Evolutionary conservation across 1,140 invertebrate genomes (phyloP).

Genomic region (Achroia grisella): DNA sequence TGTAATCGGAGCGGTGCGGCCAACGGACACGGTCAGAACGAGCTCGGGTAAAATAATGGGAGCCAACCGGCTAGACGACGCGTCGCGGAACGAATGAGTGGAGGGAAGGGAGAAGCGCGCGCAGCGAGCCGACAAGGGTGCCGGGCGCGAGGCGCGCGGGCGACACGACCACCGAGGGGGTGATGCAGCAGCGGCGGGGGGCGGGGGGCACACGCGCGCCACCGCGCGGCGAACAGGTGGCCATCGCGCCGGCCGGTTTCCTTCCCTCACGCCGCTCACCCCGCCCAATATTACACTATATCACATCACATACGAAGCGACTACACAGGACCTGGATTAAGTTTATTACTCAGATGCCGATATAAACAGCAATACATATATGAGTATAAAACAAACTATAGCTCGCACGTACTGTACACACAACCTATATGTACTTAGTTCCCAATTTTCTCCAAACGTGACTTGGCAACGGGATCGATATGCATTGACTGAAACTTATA

Average conservation of each 20-base stretch:
- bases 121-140: slow-evolving; percentile 23
- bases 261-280: slow-evolving; percentile 25
- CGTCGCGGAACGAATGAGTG: slow-evolving; percentile 64
- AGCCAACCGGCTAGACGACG: slow-evolving; percentile 54
- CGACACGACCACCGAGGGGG: slow-evolving; percentile 8
- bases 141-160: slow-evolving; percentile 16
- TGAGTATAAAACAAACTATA: slow-evolving; percentile 18
- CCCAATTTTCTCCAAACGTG: slow-evolving; percentile 38
- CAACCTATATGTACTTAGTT: slow-evolving; percentile 14
- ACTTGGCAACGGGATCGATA: slow-evolving; percentile 48
- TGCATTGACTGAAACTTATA: neutral
- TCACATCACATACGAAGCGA: no score
- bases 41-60: slow-evolving; percentile 38
- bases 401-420: slow-evolving; percentile 3
- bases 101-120: slow-evolving; percentile 52
- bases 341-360: slow-evolving; percentile 53
- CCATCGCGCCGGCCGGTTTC: slow-evolving; percentile 38
- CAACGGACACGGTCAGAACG: slow-evolving; percentile 50
- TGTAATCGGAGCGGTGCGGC: slow-evolving; percentile 37
- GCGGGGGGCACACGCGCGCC: slow-evolving; percentile 21
- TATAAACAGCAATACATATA: slow-evolving; percentile 47
- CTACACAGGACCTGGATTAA: slow-evolving; percentile 62
- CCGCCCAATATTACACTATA: slow-evolving; percentile 39
- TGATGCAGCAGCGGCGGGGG: slow-evolving; percentile 2
- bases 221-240: slow-evolving; percentile 42